Evolutionary conservation across 1,140 invertebrate species (phyloP).

Genomic region (Lepidurus arcticus): DNA sequence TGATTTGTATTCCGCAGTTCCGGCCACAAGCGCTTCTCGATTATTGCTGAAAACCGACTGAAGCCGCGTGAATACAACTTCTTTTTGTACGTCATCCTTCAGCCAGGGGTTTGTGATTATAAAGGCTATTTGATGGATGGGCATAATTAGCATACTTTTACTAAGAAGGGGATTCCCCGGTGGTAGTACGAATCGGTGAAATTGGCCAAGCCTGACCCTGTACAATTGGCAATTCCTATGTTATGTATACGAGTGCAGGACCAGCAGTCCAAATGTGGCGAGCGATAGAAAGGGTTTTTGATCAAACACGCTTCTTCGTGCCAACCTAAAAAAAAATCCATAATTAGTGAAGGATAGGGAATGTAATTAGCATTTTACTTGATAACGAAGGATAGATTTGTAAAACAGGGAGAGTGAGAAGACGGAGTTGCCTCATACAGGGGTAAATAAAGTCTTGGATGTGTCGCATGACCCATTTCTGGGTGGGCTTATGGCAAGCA

Average conservation of each 20-base stretch:
- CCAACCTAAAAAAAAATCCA: constrained; percentile 52
- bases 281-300: constrained; percentile 66
- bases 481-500: constrained; percentile 48
- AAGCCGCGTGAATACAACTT: constrained; percentile 33
- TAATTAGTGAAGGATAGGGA: constrained; percentile 23
- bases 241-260: constrained; percentile 60
- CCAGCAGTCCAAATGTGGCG: constrained; percentile 67
- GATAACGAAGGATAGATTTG: constrained; percentile 56
- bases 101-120: too few species aligned
- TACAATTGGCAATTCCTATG: constrained; percentile 45
- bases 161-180: constrained; percentile 45
- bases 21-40: constrained; percentile 13
- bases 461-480: constrained; percentile 55
- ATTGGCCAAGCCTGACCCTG: constrained; percentile 43
- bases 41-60: constrained; percentile 28
- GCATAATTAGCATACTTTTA: constrained; percentile 40
- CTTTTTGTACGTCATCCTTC: constrained; percentile 28
- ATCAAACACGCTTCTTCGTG: constrained; percentile 73
- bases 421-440: constrained; percentile 54
- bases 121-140: too few species aligned
- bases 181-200: constrained; percentile 42
- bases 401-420: constrained; percentile 57
- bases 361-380: constrained; percentile 45
- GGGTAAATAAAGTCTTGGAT: constrained; percentile 65
- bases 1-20: constrained; percentile 1